Evolutionary conservation across 1,140 invertebrate genomes (phyloP).

Genomic region (Yoshiicerus persimilis): DNA sequence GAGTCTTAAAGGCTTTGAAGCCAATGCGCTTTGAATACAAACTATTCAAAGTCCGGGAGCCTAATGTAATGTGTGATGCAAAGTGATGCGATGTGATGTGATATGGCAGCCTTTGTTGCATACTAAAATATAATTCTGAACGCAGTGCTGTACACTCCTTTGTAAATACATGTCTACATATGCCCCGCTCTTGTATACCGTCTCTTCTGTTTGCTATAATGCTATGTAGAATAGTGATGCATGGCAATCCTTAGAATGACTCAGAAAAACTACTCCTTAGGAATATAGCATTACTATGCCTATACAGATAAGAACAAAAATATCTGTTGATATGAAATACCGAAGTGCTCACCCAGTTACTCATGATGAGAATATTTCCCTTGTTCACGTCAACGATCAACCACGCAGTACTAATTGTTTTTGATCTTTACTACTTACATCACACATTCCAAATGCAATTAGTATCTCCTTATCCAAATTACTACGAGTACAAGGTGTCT

Average conservation of each 20-base stretch:
- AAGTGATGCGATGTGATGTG: not conserved
- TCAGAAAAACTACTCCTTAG: no score
- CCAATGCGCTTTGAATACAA: constrained; percentile 4
- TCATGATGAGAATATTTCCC: no score
- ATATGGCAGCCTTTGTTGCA: not conserved
- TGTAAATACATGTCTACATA: not conserved
- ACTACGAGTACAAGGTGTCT: not conserved
- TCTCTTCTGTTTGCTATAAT: not conserved
- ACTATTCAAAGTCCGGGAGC: constrained; percentile 10
- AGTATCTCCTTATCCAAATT: not conserved
- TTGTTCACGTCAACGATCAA: not conserved
- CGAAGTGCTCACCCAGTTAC: no score
- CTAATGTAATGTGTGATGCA: not conserved
- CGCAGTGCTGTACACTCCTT: not conserved
- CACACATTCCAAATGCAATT: not conserved
- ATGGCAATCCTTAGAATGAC: no score
- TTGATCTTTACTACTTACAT: not conserved
- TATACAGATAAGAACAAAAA: no score
- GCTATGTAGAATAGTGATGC: no score
- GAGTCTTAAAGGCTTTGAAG: constrained; percentile 10
- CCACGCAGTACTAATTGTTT: not conserved
- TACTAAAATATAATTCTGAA: not conserved
- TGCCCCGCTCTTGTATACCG: not conserved
- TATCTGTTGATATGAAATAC: no score
- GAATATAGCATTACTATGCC: no score